Conservation (phyloP, 2,888 invertebrate genomes). For the Caenorhabditis parvicauda region DNA sequence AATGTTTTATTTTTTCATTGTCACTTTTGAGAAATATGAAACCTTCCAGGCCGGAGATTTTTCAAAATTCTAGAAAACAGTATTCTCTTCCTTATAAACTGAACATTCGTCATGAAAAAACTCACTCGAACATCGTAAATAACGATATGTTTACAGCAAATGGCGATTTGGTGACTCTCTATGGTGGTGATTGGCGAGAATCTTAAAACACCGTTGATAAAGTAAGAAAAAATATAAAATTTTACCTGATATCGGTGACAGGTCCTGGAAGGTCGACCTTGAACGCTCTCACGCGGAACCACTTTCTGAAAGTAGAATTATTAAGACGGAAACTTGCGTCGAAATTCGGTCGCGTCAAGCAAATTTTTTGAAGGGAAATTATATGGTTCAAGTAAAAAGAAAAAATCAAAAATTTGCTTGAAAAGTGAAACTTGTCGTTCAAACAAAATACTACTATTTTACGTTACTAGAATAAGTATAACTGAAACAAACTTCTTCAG, state of each 20-base stretch:
- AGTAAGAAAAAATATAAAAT: neutral
- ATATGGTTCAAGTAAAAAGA: neutral
- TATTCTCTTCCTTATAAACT: too few relatives aligned
- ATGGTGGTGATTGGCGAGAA: conserved; percentile 30
- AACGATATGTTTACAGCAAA: too few relatives aligned
- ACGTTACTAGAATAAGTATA: too few relatives aligned
- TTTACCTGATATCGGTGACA: conserved; percentile 31
- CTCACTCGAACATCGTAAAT: too few relatives aligned
- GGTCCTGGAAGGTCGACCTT: conserved; percentile 26
- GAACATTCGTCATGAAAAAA: too few relatives aligned
- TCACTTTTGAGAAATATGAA: too few relatives aligned
- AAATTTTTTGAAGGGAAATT: neutral
- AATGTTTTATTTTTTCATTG: too few relatives aligned
- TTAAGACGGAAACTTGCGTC: neutral
- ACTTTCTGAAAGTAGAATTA: conserved; percentile 34
- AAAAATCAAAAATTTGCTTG: neutral
- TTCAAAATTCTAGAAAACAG: too few relatives aligned
- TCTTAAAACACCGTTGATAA: neutral
- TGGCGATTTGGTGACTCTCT: conserved; percentile 38
- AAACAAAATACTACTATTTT: too few relatives aligned
- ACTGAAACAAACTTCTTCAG: too few relatives aligned
- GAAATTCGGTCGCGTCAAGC: neutral
- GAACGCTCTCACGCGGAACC: conserved; percentile 25
- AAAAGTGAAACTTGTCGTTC: too few relatives aligned
- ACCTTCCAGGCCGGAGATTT: too few relatives aligned